Percentiles rank a stretch among this genome's conserved stretches.
Evolutionary conservation across 2,888 invertebrate genomes (phyloP).

Genomic region (Phyllotreta cruciferae): DNA sequence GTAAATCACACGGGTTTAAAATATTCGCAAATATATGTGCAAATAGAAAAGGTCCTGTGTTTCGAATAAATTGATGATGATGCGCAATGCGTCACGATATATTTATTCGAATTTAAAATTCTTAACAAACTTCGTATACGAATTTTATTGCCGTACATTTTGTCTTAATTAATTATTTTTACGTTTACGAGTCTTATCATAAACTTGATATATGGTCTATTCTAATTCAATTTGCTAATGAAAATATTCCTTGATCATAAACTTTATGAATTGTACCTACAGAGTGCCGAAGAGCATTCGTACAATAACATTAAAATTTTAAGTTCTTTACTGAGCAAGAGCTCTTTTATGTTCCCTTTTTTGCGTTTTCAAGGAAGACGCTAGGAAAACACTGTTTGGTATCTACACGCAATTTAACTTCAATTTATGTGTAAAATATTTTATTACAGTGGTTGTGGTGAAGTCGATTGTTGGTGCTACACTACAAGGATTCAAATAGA

Average conservation of each 20-base stretch:
- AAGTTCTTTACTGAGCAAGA: not conserved
- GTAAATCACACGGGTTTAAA: not conserved
- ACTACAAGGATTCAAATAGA: not conserved
- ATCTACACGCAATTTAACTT: too few relatives aligned
- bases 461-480: not conserved
- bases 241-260: conserved; percentile 24
- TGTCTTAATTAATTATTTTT: conserved; percentile 34
- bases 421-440: too few relatives aligned
- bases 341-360: too few relatives aligned
- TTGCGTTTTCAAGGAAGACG: too few relatives aligned
- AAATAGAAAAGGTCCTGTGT: too few relatives aligned
- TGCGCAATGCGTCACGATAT: too few relatives aligned
- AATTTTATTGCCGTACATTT: conserved; percentile 41
- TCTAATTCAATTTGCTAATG: conserved; percentile 32
- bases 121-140: too few relatives aligned
- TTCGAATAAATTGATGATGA: too few relatives aligned
- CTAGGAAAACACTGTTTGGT: too few relatives aligned
- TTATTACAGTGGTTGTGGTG: too few relatives aligned
- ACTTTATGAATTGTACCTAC: conserved; percentile 22
- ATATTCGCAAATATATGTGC: too few relatives aligned
- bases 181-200: conserved; percentile 34
- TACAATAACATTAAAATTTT: conserved; percentile 3
- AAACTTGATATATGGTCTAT: conserved; percentile 29
- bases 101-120: too few relatives aligned
- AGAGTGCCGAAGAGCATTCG: not conserved